Percentiles rank a stretch among this genome's conserved stretches.
Conservation (phyloP, 2,888 invertebrate genomes). For the Helleia helle region DNA sequence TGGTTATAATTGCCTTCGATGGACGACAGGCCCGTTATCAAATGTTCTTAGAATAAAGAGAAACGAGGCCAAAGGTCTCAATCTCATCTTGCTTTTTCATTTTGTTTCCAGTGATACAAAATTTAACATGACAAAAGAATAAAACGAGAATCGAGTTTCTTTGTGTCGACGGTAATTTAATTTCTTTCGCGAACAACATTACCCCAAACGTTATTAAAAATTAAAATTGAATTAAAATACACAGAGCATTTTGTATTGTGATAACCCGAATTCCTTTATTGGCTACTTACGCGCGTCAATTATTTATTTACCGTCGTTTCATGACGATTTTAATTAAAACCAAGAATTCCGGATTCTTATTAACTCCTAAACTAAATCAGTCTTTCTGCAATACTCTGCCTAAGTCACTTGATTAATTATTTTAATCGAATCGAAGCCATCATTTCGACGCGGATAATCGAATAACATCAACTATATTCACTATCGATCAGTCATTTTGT, state of each 20-base stretch:
- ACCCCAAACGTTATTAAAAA: constrained; percentile 8
- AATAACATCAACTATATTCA: no score
- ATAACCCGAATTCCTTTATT: constrained; percentile 3
- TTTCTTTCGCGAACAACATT: constrained; percentile 6
- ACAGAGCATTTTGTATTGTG: neutral
- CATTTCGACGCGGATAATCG: no score
- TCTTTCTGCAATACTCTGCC: no score
- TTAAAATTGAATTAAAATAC: constrained; percentile 5
- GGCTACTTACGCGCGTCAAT: no score
- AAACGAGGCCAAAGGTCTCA: constrained; percentile 8
- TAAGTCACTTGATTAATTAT: no score
- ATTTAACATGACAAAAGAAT: constrained; percentile 9
- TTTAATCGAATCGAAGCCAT: no score
- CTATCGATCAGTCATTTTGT: neutral
- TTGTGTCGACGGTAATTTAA: constrained; percentile 8
- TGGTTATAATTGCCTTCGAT: constrained; percentile 4
- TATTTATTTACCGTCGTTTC: no score
- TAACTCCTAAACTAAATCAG: no score
- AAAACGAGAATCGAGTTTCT: constrained; percentile 6
- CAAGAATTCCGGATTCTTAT: no score
- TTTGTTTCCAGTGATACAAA: constrained; percentile 7
- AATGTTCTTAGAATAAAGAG: constrained; percentile 5
- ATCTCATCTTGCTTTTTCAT: constrained; percentile 8
- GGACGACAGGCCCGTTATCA: constrained; percentile 4
- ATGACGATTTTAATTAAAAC: no score